Base-by-base conservation (phyloP, 1,140 invertebrate genomes). In the Mycetomoellerius zeteki region DNA sequence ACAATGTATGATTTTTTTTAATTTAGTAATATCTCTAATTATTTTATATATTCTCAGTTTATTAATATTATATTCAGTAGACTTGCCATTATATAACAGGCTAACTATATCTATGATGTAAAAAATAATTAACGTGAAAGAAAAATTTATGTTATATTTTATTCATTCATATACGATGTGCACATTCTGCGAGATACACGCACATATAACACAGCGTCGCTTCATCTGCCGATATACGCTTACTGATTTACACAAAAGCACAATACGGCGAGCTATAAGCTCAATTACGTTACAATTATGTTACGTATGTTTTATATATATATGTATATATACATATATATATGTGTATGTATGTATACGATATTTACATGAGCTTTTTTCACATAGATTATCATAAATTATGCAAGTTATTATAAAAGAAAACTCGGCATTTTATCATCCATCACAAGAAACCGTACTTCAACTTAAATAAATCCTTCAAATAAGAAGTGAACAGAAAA, bases 111-210 rank as follows among this genome's bases (percentile, higher is more conserved):
- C 27, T 24, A 43, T 56, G 24, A 27, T 54, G 54, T 19, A 50
- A 60, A 75, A 75, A 73, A 84, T 75, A 84, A 84, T 84, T 75
- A 84, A 75, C 56, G 80, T 21, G 69, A 75, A 75, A 60, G 80
- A 84, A 84, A 84, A 62, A 84, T 84, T 75, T 75, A 73, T 27
- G 69, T 73, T 82, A 73, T 73, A 82, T 82, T 82, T 84, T 84
- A 84, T 84, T 84, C 80, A 75, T 60, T 84, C 43, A 30, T 60
- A 75, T 56, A 60, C 50, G 67, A 60, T 60, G 24, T 82, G 65
- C 33, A 43, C 65, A 81, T 81, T 71, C 33, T 69, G 65, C 21
- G 56, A 37, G 43, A 84, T 84, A 73, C 52, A 47, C 14, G 14
- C 5, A 10, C 69, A 33, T 84, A 58, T 62, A 60, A 75, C 69